Evolutionary conservation across 2,888 invertebrate genomes (phyloP).

Genomic region (Gonocerus acuteangulatus): DNA sequence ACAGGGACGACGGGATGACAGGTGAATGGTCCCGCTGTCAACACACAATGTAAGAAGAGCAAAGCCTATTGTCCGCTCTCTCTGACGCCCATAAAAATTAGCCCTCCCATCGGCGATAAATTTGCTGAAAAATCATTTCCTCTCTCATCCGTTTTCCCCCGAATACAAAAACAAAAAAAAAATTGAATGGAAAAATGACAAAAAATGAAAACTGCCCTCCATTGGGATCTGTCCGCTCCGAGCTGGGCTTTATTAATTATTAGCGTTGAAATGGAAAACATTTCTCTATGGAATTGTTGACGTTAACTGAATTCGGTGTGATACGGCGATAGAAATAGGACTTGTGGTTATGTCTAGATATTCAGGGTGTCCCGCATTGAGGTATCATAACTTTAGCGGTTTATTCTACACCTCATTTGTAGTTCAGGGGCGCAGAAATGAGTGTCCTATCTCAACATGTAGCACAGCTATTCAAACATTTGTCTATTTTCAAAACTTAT

Average conservation of each 20-base stretch:
- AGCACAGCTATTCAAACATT: no score
- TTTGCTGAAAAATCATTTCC: constrained; percentile 25
- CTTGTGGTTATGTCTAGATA: no score
- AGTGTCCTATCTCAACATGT: no score
- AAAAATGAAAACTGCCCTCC: background rate
- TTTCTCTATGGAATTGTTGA: background rate
- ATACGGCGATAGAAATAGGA: no score
- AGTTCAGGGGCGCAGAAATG: no score
- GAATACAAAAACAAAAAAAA: background rate
- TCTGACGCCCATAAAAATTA: constrained; percentile 30
- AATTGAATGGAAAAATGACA: background rate
- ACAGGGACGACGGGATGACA: constrained; percentile 13
- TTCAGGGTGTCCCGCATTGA: no score
- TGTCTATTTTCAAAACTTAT: no score
- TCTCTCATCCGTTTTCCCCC: constrained; percentile 1
- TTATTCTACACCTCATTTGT: no score
- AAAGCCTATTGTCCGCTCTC: constrained; percentile 19
- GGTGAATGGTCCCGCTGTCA: constrained; percentile 25
- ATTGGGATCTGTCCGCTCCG: background rate
- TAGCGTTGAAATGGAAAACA: background rate
- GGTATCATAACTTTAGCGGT: no score
- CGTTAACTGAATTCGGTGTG: no score
- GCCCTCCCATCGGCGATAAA: constrained; percentile 21
- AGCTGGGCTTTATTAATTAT: background rate
- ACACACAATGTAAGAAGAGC: constrained; percentile 30